Percentiles rank a stretch among this genome's conserved stretches.
Conservation (phyloP, 2,113 vertebrate species). For the Tragelaphus scriptus region DNA sequence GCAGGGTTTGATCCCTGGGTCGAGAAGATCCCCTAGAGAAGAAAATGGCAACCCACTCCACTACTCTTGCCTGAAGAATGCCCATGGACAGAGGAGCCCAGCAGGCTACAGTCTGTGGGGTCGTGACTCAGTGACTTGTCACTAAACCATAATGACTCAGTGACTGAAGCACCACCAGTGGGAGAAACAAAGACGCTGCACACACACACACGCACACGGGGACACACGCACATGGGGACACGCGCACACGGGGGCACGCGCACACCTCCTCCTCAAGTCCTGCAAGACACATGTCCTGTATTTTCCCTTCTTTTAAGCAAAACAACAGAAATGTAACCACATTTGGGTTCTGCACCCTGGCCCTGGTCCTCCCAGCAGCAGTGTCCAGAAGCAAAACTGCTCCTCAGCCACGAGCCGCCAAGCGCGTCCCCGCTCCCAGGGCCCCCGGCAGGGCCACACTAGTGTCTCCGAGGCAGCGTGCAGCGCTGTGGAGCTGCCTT, state of each 20-base stretch:
- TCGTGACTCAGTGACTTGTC: fast-evolving
- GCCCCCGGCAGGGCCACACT: background rate
- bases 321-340: background rate
- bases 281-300: background rate
- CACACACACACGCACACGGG: too few species aligned
- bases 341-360: background rate
- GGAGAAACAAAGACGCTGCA: background rate
- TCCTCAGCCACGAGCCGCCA: background rate
- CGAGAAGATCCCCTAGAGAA: background rate
- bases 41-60: background rate
- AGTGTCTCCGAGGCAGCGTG: background rate
- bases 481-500: background rate
- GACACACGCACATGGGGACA: fast-evolving
- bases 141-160: background rate
- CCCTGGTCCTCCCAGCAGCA: background rate
- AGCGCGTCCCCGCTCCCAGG: background rate
- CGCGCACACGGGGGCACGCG: fast-evolving
- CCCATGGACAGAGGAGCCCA: background rate
- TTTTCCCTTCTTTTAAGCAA: background rate
- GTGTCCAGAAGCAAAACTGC: background rate
- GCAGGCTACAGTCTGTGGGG: background rate
- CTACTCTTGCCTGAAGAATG: background rate
- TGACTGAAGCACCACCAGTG: background rate
- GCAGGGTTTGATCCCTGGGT: background rate
- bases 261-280: background rate